A percentile compares a stretch with the other conserved stretches of the same genome.
These are phyloP conservation scores for Daphoenositta chrysoptera DNA, from an alignment of 2,113 vertebrate genomes.

Conservation along the genomic window DNA sequence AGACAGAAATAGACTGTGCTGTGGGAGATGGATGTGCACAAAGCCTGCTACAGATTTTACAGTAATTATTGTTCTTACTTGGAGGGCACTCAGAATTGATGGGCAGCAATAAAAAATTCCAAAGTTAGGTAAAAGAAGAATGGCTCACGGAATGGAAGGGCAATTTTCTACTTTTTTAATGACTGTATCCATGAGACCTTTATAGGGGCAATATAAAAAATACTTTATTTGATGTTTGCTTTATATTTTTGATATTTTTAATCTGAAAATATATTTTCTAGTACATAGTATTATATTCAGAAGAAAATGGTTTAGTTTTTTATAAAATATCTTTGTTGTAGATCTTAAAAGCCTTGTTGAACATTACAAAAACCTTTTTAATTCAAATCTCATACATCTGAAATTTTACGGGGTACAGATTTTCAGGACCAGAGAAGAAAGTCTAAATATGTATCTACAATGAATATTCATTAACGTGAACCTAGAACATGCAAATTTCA, in stretches of 20 bases:
- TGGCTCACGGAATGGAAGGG: neutral
- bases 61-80: neutral
- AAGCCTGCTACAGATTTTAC: neutral
- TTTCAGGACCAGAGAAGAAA: neutral
- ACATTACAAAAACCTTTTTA: neutral
- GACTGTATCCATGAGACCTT: neutral
- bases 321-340: neutral
- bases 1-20: neutral
- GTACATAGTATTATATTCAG: neutral
- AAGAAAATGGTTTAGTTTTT: neutral
- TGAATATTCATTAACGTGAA: neutral
- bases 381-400: neutral
- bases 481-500: neutral
- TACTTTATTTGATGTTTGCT: neutral
- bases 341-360: neutral
- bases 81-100: neutral
- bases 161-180: neutral
- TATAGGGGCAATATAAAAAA: neutral
- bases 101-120: neutral
- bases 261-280: neutral
- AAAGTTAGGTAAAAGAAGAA: neutral
- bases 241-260: neutral
- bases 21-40: neutral
- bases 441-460: neutral
- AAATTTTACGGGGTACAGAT: neutral